phyloP scores from a whole-genome alignment of 2,113 vertebrate species.

The Apodemus sylvaticus region DNA sequence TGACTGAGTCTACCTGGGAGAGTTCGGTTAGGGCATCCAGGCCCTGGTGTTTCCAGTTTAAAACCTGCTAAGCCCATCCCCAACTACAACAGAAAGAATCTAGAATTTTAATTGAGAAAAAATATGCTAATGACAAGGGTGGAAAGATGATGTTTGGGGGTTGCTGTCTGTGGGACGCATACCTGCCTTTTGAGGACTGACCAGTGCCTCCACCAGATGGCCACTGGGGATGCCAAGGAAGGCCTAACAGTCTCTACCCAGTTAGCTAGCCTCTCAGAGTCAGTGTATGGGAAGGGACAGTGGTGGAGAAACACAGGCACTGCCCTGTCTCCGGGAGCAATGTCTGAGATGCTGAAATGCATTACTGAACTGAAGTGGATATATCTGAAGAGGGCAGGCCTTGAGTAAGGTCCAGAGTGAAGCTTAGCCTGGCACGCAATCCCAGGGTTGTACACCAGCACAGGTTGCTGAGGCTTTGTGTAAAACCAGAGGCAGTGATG shows the following conservation, averaged over 20 bases:
- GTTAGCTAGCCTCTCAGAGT: not conserved
- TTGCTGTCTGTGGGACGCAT: not conserved
- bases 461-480: not conserved
- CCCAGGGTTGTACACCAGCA: not conserved
- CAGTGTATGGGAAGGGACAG: not conserved
- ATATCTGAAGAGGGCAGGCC: not conserved
- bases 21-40: not conserved
- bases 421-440: not conserved
- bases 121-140: not conserved
- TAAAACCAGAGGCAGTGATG: not conserved
- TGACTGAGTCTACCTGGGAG: fast-evolving
- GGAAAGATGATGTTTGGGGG: not conserved
- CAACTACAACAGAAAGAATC: not conserved
- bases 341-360: not conserved
- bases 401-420: not conserved
- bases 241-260: not conserved
- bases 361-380: not conserved
- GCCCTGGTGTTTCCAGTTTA: not conserved
- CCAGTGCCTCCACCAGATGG: not conserved
- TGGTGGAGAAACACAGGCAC: not conserved
- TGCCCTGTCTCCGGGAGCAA: not conserved
- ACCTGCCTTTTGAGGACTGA: not conserved
- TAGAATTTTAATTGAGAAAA: not conserved
- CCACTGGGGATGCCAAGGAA: not conserved
- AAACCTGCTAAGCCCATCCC: not conserved